A percentile compares a stretch with the other conserved stretches of the same genome.
Evolutionary conservation across 53 echinoderm and acorn worm genomes (phyloP).

Genomic region (Holothuria scabra): DNA sequence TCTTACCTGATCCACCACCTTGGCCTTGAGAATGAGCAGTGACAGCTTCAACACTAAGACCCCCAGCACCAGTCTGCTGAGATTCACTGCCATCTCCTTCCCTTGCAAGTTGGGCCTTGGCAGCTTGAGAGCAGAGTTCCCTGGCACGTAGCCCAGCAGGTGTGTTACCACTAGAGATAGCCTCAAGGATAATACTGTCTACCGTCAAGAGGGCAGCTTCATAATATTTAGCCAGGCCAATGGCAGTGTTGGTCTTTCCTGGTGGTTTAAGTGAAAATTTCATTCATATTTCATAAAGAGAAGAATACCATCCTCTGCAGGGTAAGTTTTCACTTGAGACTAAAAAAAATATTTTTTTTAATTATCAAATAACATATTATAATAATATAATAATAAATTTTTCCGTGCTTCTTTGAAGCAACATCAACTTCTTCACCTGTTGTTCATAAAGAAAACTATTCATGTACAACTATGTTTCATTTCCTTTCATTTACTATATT

Average conservation of each 20-base stretch:
- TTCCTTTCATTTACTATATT: no score
- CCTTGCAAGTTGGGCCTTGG: slow-evolving; percentile 85
- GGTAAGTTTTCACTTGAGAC: no score
- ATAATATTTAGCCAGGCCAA: slow-evolving; percentile 95
- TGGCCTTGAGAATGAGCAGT: slow-evolving; percentile 88
- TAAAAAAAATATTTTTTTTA: no score
- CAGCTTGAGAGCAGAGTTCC: slow-evolving; percentile 94
- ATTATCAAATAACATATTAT: no score
- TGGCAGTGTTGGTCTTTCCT: slow-evolving; percentile 97
- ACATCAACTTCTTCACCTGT: no score
- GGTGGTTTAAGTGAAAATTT: neutral
- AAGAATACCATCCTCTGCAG: no score
- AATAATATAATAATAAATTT: no score
- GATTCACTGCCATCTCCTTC: slow-evolving; percentile 85
- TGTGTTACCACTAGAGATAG: slow-evolving; percentile 96
- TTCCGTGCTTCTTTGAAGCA: no score
- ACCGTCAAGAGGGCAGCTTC: slow-evolving; percentile 95
- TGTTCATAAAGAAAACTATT: no score
- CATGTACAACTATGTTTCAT: no score
- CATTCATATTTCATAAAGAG: no score
- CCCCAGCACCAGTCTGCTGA: slow-evolving; percentile 72
- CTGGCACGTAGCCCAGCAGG: slow-evolving; percentile 85
- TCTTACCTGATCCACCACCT: slow-evolving; percentile 84
- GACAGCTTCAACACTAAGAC: slow-evolving; percentile 96
- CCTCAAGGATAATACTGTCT: slow-evolving; percentile 88